A percentile compares a stretch with the other conserved stretches of the same genome.
Evolutionary conservation across 2,888 invertebrate species (phyloP).

Genomic region (Hypomecis punctinalis): DNA sequence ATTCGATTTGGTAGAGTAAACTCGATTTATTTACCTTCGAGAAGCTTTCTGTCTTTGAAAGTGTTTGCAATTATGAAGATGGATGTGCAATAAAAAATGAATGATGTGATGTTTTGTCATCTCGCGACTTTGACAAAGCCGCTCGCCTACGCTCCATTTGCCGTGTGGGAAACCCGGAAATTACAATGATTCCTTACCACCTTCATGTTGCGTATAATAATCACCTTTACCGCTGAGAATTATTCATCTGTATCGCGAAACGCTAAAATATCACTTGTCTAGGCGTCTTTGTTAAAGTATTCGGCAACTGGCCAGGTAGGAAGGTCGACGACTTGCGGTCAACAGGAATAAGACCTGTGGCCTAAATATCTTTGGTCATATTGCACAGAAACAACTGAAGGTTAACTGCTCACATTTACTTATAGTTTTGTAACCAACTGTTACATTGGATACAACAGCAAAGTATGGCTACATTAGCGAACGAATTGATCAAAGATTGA

Average conservation of each 20-base stretch:
- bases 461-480: slow-evolving; percentile 9
- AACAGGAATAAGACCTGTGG: slow-evolving; percentile 39
- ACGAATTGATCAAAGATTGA: slow-evolving; percentile 28
- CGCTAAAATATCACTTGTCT: slow-evolving; percentile 49
- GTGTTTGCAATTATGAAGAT: slow-evolving; percentile 40
- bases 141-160: slow-evolving; percentile 51
- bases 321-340: slow-evolving; percentile 56
- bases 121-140: slow-evolving; percentile 32
- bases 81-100: slow-evolving; percentile 33
- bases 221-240: slow-evolving; percentile 36
- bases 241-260: slow-evolving; percentile 13
- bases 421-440: slow-evolving; percentile 19
- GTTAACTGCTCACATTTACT: slow-evolving; percentile 20
- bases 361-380: slow-evolving; percentile 31
- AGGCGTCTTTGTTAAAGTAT: slow-evolving; percentile 47
- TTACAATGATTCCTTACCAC: slow-evolving; percentile 48
- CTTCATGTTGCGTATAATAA: slow-evolving; percentile 30
- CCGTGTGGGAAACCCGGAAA: slow-evolving; percentile 60
- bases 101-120: slow-evolving; percentile 27
- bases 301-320: slow-evolving; percentile 53
- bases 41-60: slow-evolving; percentile 26
- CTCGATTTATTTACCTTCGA: slow-evolving; percentile 18
- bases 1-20: slow-evolving; percentile 29
- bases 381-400: slow-evolving; percentile 32
- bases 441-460: slow-evolving; percentile 8